Evolutionary conservation across 2,797 vertebrate genomes (phyloP).

Genomic region (Premnoplex brunnescens): DNA sequence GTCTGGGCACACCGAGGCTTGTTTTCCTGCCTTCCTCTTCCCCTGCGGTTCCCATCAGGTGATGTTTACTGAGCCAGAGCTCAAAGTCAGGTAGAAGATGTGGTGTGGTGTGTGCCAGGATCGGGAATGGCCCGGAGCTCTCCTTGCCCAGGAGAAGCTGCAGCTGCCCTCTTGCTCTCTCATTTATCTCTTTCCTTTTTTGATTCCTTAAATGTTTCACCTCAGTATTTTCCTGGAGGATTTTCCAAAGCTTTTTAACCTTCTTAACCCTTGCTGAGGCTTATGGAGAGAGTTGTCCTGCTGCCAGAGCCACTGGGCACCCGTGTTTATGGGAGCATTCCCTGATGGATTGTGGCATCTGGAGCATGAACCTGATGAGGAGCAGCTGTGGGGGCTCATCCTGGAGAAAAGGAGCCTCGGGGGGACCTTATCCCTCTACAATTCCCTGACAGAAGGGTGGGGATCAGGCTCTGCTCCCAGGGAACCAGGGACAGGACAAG

Average conservation of each 20-base stretch:
- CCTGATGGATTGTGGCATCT: not conserved
- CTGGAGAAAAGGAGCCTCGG: not conserved
- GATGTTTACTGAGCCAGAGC: not conserved
- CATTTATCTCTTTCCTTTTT: not conserved
- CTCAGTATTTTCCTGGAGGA: not conserved
- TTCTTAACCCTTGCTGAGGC: not conserved
- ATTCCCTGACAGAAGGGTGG: not conserved
- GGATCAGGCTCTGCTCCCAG: not conserved
- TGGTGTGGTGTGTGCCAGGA: not conserved
- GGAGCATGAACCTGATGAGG: not conserved
- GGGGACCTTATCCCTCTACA: not conserved
- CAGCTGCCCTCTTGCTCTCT: not conserved
- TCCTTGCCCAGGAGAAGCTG: not conserved
- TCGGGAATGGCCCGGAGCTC: not conserved
- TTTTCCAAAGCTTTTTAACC: not conserved
- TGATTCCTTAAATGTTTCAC: not conserved
- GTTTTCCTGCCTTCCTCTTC: not conserved
- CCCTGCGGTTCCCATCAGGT: not conserved
- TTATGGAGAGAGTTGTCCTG: not conserved
- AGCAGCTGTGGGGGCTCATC: not conserved
- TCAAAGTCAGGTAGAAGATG: not conserved
- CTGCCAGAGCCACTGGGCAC: not conserved
- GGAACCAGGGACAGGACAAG: not conserved
- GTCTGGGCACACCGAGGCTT: not conserved
- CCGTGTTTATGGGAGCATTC: accelerated